A percentile compares a stretch with the other conserved stretches of the same genome.
These are phyloP conservation scores for Cyclina sinensis DNA, from an alignment of 1,140 invertebrate genomes.

Conservation along the genomic window DNA sequence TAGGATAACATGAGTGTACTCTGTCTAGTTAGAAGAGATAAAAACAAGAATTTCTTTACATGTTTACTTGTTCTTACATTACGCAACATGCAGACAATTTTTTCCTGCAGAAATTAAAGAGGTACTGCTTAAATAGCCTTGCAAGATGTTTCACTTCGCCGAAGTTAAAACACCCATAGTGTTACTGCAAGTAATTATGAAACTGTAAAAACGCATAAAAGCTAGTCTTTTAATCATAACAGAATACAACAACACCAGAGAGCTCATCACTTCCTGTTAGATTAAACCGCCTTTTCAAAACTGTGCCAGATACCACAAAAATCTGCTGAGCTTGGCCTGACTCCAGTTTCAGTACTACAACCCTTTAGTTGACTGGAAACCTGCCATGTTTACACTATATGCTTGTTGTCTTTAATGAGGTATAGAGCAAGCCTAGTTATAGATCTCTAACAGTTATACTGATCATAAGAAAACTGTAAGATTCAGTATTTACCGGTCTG, in stretches of 20 bases:
- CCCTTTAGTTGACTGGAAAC: neutral
- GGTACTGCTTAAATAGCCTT: neutral
- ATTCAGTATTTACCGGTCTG: no score
- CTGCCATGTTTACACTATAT: neutral
- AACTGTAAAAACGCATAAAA: neutral
- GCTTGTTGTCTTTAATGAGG: neutral
- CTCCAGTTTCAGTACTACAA: slow-evolving; percentile 26
- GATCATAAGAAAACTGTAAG: no score
- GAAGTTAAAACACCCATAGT: no score
- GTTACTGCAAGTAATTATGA: neutral
- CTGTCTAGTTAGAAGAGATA: neutral
- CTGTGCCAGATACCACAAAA: slow-evolving; percentile 37
- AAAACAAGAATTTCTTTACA: neutral
- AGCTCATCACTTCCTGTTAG: neutral
- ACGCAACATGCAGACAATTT: neutral
- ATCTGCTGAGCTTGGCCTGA: neutral
- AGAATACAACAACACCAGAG: neutral
- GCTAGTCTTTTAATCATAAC: neutral
- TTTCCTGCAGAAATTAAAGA: neutral
- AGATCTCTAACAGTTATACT: neutral
- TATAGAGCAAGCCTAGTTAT: neutral
- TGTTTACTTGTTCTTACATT: neutral
- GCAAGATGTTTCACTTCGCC: no score
- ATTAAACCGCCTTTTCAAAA: neutral
- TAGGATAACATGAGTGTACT: neutral